A percentile compares a stretch with the other conserved stretches of the same genome.
Conservation (phyloP, 2,797 vertebrate genomes). For the Geotrypetes seraphini region DNA sequence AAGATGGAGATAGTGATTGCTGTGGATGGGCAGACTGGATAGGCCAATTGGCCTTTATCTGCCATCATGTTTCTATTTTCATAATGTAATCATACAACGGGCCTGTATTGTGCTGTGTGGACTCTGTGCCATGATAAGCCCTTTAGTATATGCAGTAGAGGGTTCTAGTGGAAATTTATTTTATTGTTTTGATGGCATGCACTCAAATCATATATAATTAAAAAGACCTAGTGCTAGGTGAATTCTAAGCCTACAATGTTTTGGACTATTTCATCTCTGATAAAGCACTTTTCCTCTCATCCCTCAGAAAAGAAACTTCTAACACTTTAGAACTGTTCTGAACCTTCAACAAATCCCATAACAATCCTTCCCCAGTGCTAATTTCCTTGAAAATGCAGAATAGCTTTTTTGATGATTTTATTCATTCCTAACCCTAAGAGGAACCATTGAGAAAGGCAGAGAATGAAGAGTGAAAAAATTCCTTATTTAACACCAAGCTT, state of each 20-base stretch:
- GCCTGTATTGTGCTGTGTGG: no score
- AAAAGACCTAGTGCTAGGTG: background rate
- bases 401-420: background rate
- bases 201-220: background rate
- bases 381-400: background rate
- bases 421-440: background rate
- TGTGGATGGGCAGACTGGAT: no score
- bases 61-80: no score
- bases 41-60: no score
- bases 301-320: background rate
- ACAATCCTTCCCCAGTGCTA: slow-evolving; percentile 1
- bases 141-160: background rate
- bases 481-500: background rate
- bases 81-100: no score
- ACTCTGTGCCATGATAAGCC: no score
- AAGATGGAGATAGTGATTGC: no score
- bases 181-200: background rate
- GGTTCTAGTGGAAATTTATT: no score
- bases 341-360: background rate
- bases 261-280: background rate
- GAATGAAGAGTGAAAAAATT: background rate
- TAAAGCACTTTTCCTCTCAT: background rate
- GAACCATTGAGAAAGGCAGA: rapidly evolving
- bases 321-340: background rate
- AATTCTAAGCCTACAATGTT: background rate